phyloP scores from a whole-genome alignment of 2,888 invertebrate genomes.

The Pristionchus fissidentatus region DNA sequence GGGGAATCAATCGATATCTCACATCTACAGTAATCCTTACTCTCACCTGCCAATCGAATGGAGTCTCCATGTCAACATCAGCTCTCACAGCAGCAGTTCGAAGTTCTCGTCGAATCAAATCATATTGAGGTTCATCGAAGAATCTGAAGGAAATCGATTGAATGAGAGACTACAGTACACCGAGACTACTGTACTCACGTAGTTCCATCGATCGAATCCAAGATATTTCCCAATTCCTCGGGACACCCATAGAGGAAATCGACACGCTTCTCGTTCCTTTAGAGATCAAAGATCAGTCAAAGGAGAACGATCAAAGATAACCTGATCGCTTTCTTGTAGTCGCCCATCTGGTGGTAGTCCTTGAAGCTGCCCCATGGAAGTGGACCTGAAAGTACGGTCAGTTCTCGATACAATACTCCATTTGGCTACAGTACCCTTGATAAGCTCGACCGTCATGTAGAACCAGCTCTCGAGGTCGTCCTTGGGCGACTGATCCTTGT shows the following conservation, averaged over 20 bases:
- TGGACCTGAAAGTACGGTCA: constrained; percentile 19
- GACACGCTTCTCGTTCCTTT: constrained; percentile 52
- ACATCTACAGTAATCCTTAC: neutral
- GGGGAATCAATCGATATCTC: neutral
- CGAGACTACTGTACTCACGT: constrained; percentile 51
- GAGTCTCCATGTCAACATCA: constrained; percentile 57
- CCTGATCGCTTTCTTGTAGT: constrained; percentile 35
- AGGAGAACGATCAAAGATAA: constrained; percentile 9
- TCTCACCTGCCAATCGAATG: constrained; percentile 66
- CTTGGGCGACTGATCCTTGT: constrained; percentile 67
- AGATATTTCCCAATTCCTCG: constrained; percentile 57
- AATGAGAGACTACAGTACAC: neutral
- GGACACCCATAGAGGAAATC: constrained; percentile 60
- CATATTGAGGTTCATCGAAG: constrained; percentile 60
- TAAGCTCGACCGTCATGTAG: constrained; percentile 68
- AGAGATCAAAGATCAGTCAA: constrained; percentile 8
- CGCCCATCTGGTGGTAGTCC: constrained; percentile 47
- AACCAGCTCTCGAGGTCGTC: constrained; percentile 72
- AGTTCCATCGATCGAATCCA: constrained; percentile 59
- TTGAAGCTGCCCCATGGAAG: constrained; percentile 48
- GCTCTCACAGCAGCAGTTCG: constrained; percentile 56
- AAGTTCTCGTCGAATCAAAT: constrained; percentile 55
- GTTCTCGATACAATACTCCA: neutral
- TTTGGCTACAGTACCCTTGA: constrained; percentile 54
- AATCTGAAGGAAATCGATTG: constrained; percentile 48